Evolutionary conservation across 2,888 invertebrate species (phyloP).

Genomic region (Villa cingulata): DNA sequence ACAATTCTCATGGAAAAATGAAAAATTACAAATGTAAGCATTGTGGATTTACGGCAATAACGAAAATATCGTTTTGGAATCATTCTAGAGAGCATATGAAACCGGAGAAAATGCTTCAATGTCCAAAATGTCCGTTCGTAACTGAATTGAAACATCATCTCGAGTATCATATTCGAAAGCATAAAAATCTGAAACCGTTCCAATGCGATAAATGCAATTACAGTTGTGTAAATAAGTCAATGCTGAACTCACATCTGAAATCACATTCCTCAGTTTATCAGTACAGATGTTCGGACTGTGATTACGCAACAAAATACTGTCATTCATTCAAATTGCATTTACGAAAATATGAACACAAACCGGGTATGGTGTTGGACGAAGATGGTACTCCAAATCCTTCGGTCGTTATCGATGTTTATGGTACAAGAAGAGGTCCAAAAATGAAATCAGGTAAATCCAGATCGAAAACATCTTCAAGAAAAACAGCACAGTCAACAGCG

Average conservation of each 20-base stretch:
- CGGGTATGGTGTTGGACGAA: slow-evolving; percentile 77
- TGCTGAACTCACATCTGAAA: slow-evolving; percentile 96
- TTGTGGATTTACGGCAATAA: slow-evolving; percentile 70
- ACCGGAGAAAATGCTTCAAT: slow-evolving; percentile 78
- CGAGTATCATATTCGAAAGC: slow-evolving; percentile 92
- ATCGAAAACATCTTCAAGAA: neutral
- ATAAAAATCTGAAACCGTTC: slow-evolving; percentile 89
- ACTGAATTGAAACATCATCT: slow-evolving; percentile 98
- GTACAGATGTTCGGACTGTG: slow-evolving; percentile 84
- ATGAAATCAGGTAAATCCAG: slow-evolving; percentile 30
- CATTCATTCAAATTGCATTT: slow-evolving; percentile 93
- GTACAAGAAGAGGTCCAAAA: slow-evolving; percentile 77
- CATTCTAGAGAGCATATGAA: slow-evolving; percentile 87
- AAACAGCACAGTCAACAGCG: neutral
- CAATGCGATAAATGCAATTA: slow-evolving; percentile 82
- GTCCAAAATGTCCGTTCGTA: slow-evolving; percentile 89
- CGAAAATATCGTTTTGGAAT: slow-evolving; percentile 87
- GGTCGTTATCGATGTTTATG: slow-evolving; percentile 82
- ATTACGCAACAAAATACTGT: slow-evolving; percentile 94
- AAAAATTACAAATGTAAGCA: slow-evolving; percentile 89
- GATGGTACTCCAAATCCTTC: slow-evolving; percentile 81
- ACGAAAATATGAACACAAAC: slow-evolving; percentile 79
- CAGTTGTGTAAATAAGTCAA: slow-evolving; percentile 94
- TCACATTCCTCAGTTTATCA: slow-evolving; percentile 88
- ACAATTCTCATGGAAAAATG: slow-evolving; percentile 54